Conservation (phyloP, 2,113 vertebrate genomes). For the Ornithorhynchus anatinus region DNA sequence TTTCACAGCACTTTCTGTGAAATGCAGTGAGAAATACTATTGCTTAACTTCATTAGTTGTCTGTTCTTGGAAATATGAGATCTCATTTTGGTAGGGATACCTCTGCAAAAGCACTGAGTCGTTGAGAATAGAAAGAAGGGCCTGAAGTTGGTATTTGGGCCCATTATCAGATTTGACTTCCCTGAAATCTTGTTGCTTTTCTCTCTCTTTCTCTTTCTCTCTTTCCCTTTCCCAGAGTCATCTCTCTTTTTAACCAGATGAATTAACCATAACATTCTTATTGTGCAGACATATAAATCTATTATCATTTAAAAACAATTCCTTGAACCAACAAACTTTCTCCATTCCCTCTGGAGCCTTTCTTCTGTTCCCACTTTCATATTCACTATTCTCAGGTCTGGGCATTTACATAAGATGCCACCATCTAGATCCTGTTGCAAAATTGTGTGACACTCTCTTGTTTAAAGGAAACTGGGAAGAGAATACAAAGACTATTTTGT, state of each 20-base stretch:
- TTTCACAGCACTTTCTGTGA: background rate
- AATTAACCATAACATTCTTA: background rate
- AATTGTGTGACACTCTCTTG: too few species aligned
- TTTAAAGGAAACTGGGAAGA: too few species aligned
- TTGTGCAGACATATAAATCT: background rate
- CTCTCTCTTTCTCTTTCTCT: constrained; percentile 9
- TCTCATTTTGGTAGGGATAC: too few species aligned
- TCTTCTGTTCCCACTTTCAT: background rate
- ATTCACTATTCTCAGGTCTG: background rate
- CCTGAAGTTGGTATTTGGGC: too few species aligned
- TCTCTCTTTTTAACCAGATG: background rate
- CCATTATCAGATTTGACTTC: too few species aligned
- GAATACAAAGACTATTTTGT: too few species aligned
- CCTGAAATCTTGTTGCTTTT: too few species aligned
- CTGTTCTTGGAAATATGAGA: background rate
- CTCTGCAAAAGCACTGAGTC: too few species aligned
- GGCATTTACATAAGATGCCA: background rate
- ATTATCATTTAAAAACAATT: constrained; percentile 25
- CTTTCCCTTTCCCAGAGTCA: constrained; percentile 30
- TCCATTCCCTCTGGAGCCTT: background rate
- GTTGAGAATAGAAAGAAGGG: too few species aligned
- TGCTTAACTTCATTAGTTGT: background rate
- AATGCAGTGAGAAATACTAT: background rate
- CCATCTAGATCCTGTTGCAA: too few species aligned
- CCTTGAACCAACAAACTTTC: constrained; percentile 17